Percentiles rank a stretch among this genome's conserved stretches.
phyloP scores from a whole-genome alignment of 1,140 invertebrate genomes.

The Penaeus vannamei region DNA sequence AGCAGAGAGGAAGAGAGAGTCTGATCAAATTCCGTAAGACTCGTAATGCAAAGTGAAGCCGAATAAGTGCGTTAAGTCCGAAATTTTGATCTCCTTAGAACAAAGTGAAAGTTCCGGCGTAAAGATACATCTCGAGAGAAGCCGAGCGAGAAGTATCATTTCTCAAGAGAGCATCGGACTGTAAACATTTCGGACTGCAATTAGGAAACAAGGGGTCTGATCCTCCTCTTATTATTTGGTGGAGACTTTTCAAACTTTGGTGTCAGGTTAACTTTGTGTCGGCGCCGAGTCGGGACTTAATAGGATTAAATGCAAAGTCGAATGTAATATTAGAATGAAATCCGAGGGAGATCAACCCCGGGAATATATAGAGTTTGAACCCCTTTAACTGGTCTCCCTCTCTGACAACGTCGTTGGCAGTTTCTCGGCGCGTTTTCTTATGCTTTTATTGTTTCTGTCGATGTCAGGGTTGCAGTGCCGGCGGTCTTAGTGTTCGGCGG shows the following conservation, averaged over 20 bases:
- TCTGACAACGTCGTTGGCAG: not conserved
- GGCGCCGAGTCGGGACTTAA: constrained; percentile 64
- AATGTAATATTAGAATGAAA: constrained; percentile 66
- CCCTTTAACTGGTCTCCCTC: constrained; percentile 57
- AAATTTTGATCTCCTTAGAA: too few relatives aligned
- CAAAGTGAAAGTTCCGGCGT: too few relatives aligned
- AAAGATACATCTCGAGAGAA: too few relatives aligned
- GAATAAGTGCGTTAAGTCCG: too few relatives aligned
- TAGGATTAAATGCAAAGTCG: constrained; percentile 66
- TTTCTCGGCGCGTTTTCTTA: too few relatives aligned
- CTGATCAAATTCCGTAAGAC: too few relatives aligned
- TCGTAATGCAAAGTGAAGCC: too few relatives aligned
- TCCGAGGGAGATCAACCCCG: constrained; percentile 62
- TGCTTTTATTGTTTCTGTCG: too few relatives aligned
- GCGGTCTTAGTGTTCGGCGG: too few relatives aligned
- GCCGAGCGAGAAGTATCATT: too few relatives aligned
- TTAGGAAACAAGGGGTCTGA: constrained; percentile 49
- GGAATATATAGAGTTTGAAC: constrained; percentile 55
- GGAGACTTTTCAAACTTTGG: constrained; percentile 63
- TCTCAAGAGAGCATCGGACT: not conserved
- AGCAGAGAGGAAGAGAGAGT: too few relatives aligned
- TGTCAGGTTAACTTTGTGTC: constrained; percentile 65
- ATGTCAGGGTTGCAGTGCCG: too few relatives aligned
- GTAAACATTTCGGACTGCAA: constrained; percentile 53
- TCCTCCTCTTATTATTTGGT: constrained; percentile 56